These are phyloP conservation scores for Tokudaia muenninki DNA, from an alignment of 2,797 vertebrate species.

Conservation along the genomic window DNA sequence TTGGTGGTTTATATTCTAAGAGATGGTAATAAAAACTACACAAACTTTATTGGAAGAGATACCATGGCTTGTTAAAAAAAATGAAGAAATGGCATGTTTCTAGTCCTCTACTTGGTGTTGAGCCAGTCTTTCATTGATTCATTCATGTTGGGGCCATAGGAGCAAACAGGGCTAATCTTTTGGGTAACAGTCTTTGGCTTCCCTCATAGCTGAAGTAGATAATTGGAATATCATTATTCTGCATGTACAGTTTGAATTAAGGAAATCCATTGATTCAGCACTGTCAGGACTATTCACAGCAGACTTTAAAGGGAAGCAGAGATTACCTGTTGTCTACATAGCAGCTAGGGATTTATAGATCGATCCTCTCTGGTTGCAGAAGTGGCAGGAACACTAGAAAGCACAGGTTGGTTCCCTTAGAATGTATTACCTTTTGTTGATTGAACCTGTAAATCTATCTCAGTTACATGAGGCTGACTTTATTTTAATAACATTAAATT, in stretches of 20 bases:
- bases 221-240: not conserved
- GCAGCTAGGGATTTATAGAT: not conserved
- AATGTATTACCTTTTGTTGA: not conserved
- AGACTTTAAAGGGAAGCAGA: constrained; percentile 15
- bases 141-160: not conserved
- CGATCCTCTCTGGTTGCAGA: not conserved
- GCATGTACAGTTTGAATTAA: constrained; percentile 13
- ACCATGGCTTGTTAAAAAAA: constrained; percentile 21
- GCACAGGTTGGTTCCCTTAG: not conserved
- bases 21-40: constrained; percentile 30
- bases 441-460: constrained; percentile 12
- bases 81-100: constrained; percentile 17
- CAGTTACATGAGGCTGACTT: constrained; percentile 29
- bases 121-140: constrained; percentile 7
- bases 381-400: not conserved
- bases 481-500: constrained; percentile 47
- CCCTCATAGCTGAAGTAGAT: not conserved
- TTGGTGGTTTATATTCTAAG: constrained; percentile 26
- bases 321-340: not conserved
- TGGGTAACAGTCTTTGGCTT: constrained; percentile 25
- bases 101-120: not conserved
- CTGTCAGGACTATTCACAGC: constrained; percentile 18
- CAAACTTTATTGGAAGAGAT: not conserved
- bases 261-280: not conserved
- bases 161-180: not conserved